Evolutionary conservation across 2,797 vertebrate genomes (phyloP), one percentile per base, ranked within the genome.

Genomic region (Fringilla coelebs): DNA sequence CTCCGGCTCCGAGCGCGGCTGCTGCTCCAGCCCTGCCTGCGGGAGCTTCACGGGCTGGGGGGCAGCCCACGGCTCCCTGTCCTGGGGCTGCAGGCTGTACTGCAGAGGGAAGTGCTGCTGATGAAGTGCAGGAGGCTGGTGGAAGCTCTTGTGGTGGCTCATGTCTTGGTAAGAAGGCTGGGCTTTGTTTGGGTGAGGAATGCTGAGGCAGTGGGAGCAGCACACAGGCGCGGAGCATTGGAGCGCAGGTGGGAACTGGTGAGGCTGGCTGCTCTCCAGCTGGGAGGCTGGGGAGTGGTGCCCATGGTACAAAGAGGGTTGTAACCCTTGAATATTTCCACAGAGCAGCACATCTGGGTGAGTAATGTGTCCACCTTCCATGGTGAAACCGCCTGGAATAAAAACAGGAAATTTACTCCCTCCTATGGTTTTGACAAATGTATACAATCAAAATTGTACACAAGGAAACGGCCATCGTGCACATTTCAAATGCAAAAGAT

Each of bases 321-420:
- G 98, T 1, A 98, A 97, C 38, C 98, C 98, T 88, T 98, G 98
- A 41, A 98, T 96, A 46, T 94, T 98, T 89, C 98, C 97, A 81
- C 97, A 97, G 46, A 92, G 83, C 4, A 94, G 92, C 60, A 96
- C 89, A 31, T 98, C 98, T 11, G 98, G 94, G 87, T 98, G 98
- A 51, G 98, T 85, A 66, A 98, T 83, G 52, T 97, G 98, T 77
- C 98, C 99, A 34, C 98, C 98, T 95, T 99, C 99, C 55, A 98
- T 96, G 66, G 98, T 98, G 92, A 99, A 98, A 86, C 98, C 98
- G 51, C 99, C 99, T 99, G 67, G 98, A 89, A 90, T 89, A 67
- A 43, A 10, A 17, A 0, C 20, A 70, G 58, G 24, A 75, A 6
- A 55, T 85, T 88, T 80, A 88, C 21, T 73, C 28, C 34, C 15